These are phyloP conservation scores for Vanessa tameamea DNA, from an alignment of 1,140 invertebrate species.

Conservation along the genomic window DNA sequence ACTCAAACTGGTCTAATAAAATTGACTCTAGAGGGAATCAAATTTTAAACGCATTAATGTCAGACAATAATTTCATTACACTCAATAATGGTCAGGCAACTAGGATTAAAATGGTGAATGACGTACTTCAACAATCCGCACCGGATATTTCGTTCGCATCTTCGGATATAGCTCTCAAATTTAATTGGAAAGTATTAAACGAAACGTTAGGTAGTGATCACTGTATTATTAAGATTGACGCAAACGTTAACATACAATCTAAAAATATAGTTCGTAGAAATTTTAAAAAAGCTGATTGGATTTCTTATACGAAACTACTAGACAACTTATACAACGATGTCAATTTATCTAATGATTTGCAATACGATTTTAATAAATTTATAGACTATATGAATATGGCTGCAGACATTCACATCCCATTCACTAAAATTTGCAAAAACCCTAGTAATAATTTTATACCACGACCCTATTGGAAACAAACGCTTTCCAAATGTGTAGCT, in stretches of 20 bases:
- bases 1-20: slow-evolving; percentile 35
- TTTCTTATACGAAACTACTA: slow-evolving; percentile 9
- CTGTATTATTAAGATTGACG: slow-evolving; percentile 11
- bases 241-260: neutral
- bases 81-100: slow-evolving; percentile 33
- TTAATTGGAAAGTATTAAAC: slow-evolving; percentile 16
- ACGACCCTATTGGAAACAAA: slow-evolving; percentile 43
- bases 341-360: slow-evolving; percentile 19
- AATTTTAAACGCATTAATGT: slow-evolving; percentile 6
- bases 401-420: slow-evolving; percentile 37
- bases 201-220: slow-evolving; percentile 31
- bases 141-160: slow-evolving; percentile 18
- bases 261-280: slow-evolving; percentile 28
- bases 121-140: slow-evolving; percentile 3
- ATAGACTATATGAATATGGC: slow-evolving; percentile 31
- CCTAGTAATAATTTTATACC: slow-evolving; percentile 39
- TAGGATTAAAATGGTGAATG: neutral
- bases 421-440: slow-evolving; percentile 26
- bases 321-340: slow-evolving; percentile 7
- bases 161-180: slow-evolving; percentile 10
- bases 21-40: slow-evolving; percentile 31
- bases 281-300: slow-evolving; percentile 44
- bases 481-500: slow-evolving; percentile 42
- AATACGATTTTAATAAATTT: slow-evolving; percentile 40
- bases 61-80: slow-evolving; percentile 14